Base-by-base conservation (phyloP, 1,140 invertebrate species). In the Mercenaria mercenaria region DNA sequence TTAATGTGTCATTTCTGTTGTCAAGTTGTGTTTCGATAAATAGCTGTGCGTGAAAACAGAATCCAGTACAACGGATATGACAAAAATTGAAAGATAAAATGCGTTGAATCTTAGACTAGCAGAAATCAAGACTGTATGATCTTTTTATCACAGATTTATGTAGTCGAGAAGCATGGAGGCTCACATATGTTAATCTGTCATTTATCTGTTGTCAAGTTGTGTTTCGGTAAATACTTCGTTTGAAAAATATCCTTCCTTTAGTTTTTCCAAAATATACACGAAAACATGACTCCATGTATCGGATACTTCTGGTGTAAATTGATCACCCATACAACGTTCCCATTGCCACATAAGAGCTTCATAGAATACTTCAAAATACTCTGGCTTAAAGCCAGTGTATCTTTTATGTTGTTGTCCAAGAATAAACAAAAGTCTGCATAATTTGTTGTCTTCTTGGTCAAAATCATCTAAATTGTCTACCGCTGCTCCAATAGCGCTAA, bases 291-390 rank as follows among this genome's bases (percentile, higher is more conserved):
- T 82, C 80, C 80, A 82, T 8, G 56, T 34, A 15, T 61, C 34
- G 26, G 52, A 41, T 23, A 82, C 80, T 82, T 82, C 80, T 20
- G 4, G 37, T 39, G 52, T 82, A 43, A 82, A 82, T 39, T 67
- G 11, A 1, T 20, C 20, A 1, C 32, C 50, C 26, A 82, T 61
- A 39, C 34, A 34, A 4, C 32, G 29, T 50, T 41, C 56, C 59
- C 52, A 82, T n/a, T 64, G 80, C 37, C 59, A 61, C 59, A 82
- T 61, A 20, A 82, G 52, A 1, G 59, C 80, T 61, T 82, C 80
- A n/a, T 82, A 67, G 34, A 82, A 82, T 34, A 64, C 50, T 26
- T 82, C 80, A 67, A 82, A 82, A 43, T 82, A 82, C 43, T 82
- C 80, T 4, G 47, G 26, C 20, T 34, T 20, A 32, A 82, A 82